phyloP scores from a whole-genome alignment of 1,140 invertebrate genomes.

The Ylistrum balloti region DNA sequence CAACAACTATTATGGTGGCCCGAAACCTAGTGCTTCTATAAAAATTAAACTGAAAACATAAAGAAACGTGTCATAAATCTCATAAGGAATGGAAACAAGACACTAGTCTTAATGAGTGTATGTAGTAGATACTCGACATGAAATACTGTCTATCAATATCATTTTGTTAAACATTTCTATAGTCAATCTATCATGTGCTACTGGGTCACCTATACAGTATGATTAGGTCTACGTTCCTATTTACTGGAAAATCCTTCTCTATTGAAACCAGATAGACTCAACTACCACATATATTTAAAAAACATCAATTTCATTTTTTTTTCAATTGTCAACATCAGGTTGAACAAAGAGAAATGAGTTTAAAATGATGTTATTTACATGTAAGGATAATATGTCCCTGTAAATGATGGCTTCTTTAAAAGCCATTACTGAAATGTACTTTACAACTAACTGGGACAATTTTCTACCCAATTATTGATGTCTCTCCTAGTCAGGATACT shows the following conservation, averaged over 20 bases:
- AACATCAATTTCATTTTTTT: not conserved
- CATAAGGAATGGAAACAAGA: no score
- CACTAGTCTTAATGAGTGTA: no score
- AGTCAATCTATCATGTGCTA: not conserved
- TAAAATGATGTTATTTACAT: slow-evolving; percentile 6
- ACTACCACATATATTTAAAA: not conserved
- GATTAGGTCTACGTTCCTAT: not conserved
- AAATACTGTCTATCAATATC: no score
- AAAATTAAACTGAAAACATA: no score
- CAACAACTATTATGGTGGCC: no score
- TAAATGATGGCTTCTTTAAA: not conserved
- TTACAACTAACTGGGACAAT: not conserved
- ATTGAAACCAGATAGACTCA: slow-evolving; percentile 10
- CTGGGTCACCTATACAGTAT: not conserved
- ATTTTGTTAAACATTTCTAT: no score
- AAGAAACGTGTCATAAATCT: no score
- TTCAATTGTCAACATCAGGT: not conserved
- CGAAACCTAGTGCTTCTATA: no score
- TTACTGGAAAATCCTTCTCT: not conserved
- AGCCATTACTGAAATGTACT: not conserved
- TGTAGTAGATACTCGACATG: no score
- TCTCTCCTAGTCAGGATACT: not conserved
- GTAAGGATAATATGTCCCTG: not conserved
- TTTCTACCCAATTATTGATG: not conserved
- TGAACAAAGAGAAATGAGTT: slow-evolving; percentile 27